Percentiles rank a stretch among this genome's conserved stretches.
Conservation (phyloP, 1,140 invertebrate species). For the Magallana gigas region DNA sequence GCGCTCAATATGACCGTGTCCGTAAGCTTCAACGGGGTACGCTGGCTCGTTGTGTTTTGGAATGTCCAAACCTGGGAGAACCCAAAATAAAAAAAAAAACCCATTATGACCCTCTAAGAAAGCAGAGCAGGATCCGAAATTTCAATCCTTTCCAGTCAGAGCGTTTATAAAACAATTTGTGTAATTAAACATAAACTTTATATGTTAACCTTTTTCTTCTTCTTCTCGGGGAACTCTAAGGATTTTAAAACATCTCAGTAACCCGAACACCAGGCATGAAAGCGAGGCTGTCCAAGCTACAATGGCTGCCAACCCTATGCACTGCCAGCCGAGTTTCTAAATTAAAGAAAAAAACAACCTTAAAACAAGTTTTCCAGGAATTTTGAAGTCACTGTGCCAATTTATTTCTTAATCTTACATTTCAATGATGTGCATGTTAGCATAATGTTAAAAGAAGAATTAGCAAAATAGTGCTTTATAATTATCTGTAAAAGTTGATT, state of each 20-base stretch:
- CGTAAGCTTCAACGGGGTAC: constrained; percentile 80
- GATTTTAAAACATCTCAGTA: constrained; percentile 76
- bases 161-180: neutral
- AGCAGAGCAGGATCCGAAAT: neutral
- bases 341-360: constrained; percentile 13
- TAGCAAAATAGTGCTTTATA: no score
- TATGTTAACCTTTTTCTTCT: constrained; percentile 79
- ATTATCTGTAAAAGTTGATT: no score
- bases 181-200: neutral
- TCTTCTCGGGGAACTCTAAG: constrained; percentile 80
- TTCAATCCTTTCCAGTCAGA: no score
- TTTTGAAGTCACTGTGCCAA: no score
- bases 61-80: constrained; percentile 79
- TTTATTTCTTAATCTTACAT: no score
- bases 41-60: constrained; percentile 81
- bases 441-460: no score
- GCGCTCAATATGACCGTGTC: constrained; percentile 77
- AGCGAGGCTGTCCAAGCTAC: constrained; percentile 79
- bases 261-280: constrained; percentile 80
- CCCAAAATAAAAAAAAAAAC: neutral
- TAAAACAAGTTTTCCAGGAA: no score
- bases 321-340: constrained; percentile 80
- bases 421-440: no score
- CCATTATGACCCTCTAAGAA: neutral
- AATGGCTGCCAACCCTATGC: constrained; percentile 80